Evolutionary conservation across 2,113 vertebrate genomes (phyloP).

Genomic region (Bostrychus sinensis): DNA sequence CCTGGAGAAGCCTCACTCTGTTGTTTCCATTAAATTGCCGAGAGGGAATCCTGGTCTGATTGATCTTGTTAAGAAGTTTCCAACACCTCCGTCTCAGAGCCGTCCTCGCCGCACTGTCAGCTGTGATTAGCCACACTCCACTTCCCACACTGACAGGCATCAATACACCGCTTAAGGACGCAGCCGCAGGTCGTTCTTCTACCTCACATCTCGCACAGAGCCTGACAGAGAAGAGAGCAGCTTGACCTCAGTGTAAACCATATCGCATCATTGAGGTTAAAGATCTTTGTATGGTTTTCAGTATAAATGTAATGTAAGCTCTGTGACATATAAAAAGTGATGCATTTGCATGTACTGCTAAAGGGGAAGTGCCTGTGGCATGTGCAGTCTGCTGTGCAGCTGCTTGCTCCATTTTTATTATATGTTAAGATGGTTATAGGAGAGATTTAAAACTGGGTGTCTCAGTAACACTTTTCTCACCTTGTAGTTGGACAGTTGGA

Average conservation of each 20-base stretch:
- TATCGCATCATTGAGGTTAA: not conserved
- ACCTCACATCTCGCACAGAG: constrained; percentile 4
- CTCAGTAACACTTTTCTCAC: too few relatives aligned
- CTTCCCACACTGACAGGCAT: constrained; percentile 37
- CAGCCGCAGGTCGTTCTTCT: constrained; percentile 12
- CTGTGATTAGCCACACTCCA: constrained; percentile 50
- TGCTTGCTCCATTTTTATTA: too few relatives aligned
- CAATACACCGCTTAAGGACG: constrained; percentile 56
- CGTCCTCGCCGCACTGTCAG: constrained; percentile 20
- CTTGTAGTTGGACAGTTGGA: too few relatives aligned
- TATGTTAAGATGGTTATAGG: too few relatives aligned
- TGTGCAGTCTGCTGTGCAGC: too few relatives aligned
- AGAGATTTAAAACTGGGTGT: too few relatives aligned
- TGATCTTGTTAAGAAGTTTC: constrained; percentile 37
- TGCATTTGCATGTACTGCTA: constrained; percentile 1
- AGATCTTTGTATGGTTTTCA: constrained; percentile 11
- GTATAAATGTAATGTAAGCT: constrained; percentile 8
- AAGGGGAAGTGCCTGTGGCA: too few relatives aligned
- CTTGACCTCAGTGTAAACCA: constrained; percentile 23
- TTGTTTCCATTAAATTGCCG: constrained; percentile 16
- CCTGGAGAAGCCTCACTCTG: not conserved
- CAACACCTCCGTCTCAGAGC: constrained; percentile 21
- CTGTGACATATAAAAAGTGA: constrained; percentile 10
- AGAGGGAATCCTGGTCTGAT: constrained; percentile 28
- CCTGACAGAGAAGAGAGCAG: constrained; percentile 16